Conservation (phyloP, 2,888 invertebrate genomes). For the Corbicula japonica region DNA sequence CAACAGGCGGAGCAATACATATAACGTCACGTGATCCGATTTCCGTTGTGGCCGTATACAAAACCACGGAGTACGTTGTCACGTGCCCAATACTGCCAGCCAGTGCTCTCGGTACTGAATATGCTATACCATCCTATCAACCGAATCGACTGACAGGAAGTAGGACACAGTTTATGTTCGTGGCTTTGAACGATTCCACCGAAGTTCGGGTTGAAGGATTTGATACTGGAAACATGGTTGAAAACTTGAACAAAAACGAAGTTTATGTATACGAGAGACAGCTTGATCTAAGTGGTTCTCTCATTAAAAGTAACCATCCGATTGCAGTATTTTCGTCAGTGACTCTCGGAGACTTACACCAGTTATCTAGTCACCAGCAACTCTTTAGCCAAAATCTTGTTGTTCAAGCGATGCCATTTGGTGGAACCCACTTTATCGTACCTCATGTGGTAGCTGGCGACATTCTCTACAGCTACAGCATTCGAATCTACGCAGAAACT, state of each 20-base stretch:
- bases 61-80: background rate
- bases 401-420: background rate
- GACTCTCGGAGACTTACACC: background rate
- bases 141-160: background rate
- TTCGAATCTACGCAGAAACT: no score
- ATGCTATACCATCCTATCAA: conserved; percentile 2
- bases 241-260: background rate
- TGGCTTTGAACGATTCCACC: conserved; percentile 1
- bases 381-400: no score
- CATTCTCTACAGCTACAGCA: background rate
- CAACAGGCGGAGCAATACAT: conserved; percentile 2
- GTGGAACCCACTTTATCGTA: conserved; percentile 2
- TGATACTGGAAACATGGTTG: conserved; percentile 4
- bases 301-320: background rate
- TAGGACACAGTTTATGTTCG: background rate
- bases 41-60: background rate
- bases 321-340: conserved; percentile 1
- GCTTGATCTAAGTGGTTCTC: background rate
- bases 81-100: background rate
- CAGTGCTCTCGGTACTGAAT: background rate
- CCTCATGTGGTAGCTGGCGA: background rate
- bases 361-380: no score
- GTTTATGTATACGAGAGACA: conserved; percentile 2
- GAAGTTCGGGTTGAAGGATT: conserved; percentile 8
- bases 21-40: background rate